A percentile compares a stretch with the other conserved stretches of the same genome.
Conservation (phyloP, 2,113 vertebrate genomes). For the Labeo rohita region DNA sequence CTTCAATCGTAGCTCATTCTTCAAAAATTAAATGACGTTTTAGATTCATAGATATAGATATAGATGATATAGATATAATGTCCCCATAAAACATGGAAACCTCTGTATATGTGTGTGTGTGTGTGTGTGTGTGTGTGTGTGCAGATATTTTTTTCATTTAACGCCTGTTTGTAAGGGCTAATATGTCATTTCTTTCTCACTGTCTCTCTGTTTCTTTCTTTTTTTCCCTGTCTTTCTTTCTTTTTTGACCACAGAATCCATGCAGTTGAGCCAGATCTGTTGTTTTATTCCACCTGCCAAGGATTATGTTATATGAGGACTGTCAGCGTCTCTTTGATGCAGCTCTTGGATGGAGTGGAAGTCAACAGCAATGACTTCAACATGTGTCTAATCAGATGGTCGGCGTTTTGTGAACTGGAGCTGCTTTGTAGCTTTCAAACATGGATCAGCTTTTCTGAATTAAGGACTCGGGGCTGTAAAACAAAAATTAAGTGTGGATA, state of each 20-base stretch:
- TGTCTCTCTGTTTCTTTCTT: neutral
- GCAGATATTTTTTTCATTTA: neutral
- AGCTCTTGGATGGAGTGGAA: conserved; percentile 51
- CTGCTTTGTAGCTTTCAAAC: conserved; percentile 58
- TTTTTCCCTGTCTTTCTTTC: neutral
- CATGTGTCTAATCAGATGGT: conserved; percentile 60
- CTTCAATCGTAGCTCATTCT: neutral
- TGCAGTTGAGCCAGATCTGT: conserved; percentile 55
- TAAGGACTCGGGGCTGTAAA: conserved; percentile 42
- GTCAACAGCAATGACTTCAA: conserved; percentile 62
- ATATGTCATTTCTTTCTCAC: neutral
- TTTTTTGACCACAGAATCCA: conserved; percentile 47
- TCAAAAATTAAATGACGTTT: neutral
- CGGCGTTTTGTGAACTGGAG: conserved; percentile 50
- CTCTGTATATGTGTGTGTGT: no score
- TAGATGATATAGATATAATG: no score
- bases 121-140: neutral
- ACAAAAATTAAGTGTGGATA: conserved; percentile 20
- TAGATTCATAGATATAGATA: no score
- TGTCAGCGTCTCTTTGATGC: conserved; percentile 71
- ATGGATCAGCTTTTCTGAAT: conserved; percentile 46
- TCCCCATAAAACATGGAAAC: neutral
- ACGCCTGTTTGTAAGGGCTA: neutral
- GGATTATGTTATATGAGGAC: conserved; percentile 71
- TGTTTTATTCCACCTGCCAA: conserved; percentile 60